A percentile compares a stretch with the other conserved stretches of the same genome.
Conservation (phyloP, 2,797 vertebrate species). For the Manis crassicaudata region DNA sequence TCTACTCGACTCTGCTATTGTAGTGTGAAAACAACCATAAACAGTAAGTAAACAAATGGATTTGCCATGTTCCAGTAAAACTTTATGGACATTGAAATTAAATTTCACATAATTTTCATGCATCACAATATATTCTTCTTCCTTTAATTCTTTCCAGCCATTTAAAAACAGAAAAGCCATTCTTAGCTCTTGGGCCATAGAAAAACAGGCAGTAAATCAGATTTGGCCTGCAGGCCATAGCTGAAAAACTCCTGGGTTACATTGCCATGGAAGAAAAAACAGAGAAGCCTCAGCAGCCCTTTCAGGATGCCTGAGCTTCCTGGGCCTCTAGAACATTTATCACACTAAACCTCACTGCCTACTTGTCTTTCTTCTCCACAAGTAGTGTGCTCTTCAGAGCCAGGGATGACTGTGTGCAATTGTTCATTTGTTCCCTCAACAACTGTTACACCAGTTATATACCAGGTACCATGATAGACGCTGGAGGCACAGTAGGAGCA, state of each 20-base stretch:
- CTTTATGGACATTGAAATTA: background rate
- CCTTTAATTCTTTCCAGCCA: background rate
- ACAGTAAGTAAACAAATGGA: background rate
- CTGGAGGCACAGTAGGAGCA: background rate
- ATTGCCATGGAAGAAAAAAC: background rate
- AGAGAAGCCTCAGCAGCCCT: background rate
- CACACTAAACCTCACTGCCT: background rate
- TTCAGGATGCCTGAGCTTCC: background rate
- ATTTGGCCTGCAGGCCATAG: background rate
- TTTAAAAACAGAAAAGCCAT: constrained; percentile 42
- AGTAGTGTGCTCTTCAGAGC: background rate
- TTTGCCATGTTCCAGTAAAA: background rate
- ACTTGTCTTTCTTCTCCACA: background rate
- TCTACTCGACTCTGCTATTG: background rate
- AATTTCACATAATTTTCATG: background rate
- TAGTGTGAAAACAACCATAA: background rate
- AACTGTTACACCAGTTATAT: background rate
- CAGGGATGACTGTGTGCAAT: background rate
- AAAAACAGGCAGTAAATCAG: background rate
- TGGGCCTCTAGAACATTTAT: background rate
- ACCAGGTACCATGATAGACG: background rate
- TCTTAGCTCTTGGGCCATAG: background rate
- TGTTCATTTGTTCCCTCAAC: constrained; percentile 49
- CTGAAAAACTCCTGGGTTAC: background rate
- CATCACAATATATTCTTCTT: background rate